Evolutionary conservation across 2,113 vertebrate genomes (phyloP), one percentile per base, ranked within the genome.

Genomic region (Hiodon alosoides): DNA sequence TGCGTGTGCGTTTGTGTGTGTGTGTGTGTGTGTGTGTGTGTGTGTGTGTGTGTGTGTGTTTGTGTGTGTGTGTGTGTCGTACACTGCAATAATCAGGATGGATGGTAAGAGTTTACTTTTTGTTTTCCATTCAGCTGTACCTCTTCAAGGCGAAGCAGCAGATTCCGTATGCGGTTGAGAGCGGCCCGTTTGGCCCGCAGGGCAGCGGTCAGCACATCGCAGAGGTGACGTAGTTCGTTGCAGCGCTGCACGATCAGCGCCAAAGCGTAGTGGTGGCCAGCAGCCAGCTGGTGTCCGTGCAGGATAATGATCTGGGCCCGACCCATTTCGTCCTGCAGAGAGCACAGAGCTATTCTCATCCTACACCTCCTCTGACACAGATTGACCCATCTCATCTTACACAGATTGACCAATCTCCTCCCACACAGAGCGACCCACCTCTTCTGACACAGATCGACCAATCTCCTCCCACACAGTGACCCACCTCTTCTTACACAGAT

Each of bases 161-260:
- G 92, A 78, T 96, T 93, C 69, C 90, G 85, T 3, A 89, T 91
- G 62, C 91, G 91, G 8, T 81, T 90, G 53, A 98, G 93, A 2
- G 79, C 85, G 14, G 85, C 69, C 61, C 87, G 86, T 80, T 95
- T 98, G 76, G 82, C 80, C 69, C 92, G 93, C 73, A 94, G 87
- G 76, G 93, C 91, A 0, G 87, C 88, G 0, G 91, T 86, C 83
- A 98, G 84, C 74, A 94, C 74, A 57, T 97, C 95, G 0, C 92
- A 95, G 73, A 85, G 91, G 82, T 98, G 93, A 5, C 95, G 90
- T 55, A 99, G 87, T 83, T 99, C 95, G 0, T 95, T 97, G 86
- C 97, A 98, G 74, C 94, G 94, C 90, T 98, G 95, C 76, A 95
- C 89, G 80, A 98, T 97, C 69, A 98, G 89, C 48, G 96, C 94